Evolutionary conservation across 2,797 vertebrate genomes (phyloP), one percentile per base, ranked within the genome.

Genomic region (Cercopithecus neglectus): DNA sequence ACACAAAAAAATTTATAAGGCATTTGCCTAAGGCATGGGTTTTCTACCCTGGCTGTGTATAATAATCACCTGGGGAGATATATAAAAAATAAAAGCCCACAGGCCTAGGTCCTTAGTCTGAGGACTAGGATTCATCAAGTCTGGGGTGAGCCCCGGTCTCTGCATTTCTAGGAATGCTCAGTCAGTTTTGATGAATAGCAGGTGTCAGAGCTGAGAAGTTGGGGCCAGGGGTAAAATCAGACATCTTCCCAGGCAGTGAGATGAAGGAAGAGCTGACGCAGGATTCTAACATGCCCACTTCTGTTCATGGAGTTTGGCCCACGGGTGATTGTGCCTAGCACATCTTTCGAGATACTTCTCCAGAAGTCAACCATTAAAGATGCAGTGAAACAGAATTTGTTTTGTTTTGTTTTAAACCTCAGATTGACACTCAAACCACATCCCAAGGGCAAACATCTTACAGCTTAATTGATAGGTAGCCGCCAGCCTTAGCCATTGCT

Each of bases 331-430:
- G 82, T 24, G 30, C n/a, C 67, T 30, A 53, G 30, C 19, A 5
- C n/a, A 28, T n/a, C 94, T 96, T 83, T 67, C 93, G 83, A 93
- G 26, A 85, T 12, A 59, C 44, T 87, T 95, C 39, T 44, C 48
- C 83, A 46, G 82, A 93, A 83, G 90, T 96, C 82, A 95, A 53
- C 48, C 74, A 48, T 78, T 67, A 36, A 53, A 80, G 53, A 78
- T 28, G 12, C 44, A 91, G 19, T 44, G 50, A 92, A 84, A 55
- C 48, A 30, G 21, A 96, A 80, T 89, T 95, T 79, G 59, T 96
- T 90, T 96, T 91, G 67, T 96, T 61, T 78, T 74, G 21, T 89
- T 94, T 97, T 90, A 88, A 98, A 95, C 57, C 83, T 89, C 83
- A 85, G 83, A 78, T 86, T 81, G 46, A 67, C 93, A 33, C 75